Base-by-base conservation (phyloP, 2,888 invertebrate species). In the Tuberolachnus salignus region DNA sequence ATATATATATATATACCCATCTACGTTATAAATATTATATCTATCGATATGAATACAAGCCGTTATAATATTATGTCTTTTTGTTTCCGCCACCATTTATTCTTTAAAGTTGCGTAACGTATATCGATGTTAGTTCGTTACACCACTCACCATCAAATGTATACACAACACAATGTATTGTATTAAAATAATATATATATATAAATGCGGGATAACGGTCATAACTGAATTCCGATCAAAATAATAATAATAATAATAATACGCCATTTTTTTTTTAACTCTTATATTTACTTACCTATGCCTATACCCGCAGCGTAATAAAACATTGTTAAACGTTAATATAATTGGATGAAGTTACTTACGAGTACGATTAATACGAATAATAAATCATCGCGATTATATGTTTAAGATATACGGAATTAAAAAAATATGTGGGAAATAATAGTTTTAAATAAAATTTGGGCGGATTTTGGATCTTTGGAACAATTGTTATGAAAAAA, bases 191-290 rank as follows among this genome's bases (percentile, higher is more conserved):
- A 34, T 34, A 34, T 34, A 3, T 61, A 34, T 59, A 26, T 64
- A 6, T 26, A 4, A 72, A 72, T 78, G 78, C 78, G 78, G 78
- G 78, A 57, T 78, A 78, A 78, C 78, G 78, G 69, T 49, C 78
- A 23, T n/a, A 74, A 44, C 21, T 42, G 51, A 64, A 74, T 64
- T 23, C 10, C 21, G 16, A 66, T 23, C 13, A 46, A 53, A 51
- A 26, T 26, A 34, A 34, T 19, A 8, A 53, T 63, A 34, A 19
- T 21, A 69, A 16, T 46, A 13, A 23, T n/a, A n/a, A n/a, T n/a
- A n/a, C n/a, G n/a, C n/a, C n/a, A n/a, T n/a, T n/a, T n/a, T n/a
- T n/a, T 34, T n/a, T 42, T n/a, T 42, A 34, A 34, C 34, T n/a
- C n/a, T 61, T 61, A 61, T 4, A 66, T 46, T 3, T 44, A 53